Evolutionary conservation across 2,113 vertebrate species (phyloP), one percentile per base, ranked within the genome.

Genomic region (Megaceryle maxima): DNA sequence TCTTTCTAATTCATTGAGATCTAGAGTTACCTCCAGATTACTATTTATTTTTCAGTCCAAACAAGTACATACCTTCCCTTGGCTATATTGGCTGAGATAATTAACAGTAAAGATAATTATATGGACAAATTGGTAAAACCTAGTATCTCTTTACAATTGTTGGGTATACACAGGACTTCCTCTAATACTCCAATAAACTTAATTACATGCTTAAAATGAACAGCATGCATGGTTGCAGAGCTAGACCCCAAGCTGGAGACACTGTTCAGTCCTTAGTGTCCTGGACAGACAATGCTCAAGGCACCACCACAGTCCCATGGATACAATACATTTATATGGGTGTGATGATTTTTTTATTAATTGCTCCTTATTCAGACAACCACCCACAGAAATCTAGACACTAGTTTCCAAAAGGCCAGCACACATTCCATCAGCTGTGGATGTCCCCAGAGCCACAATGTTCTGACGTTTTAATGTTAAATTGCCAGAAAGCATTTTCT

Each of bases 151-250:
- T 82, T 39, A 18, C 20, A 12, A 21, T 9, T 2, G 1, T 4
- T 3, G 7, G 19, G 25, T 37, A 79, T 82, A 2, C n/a, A 4
- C 2, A 29, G 37, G 13, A 35, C 33, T 48, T 53, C 13, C 35
- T 63, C 33, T 64, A 5, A 11, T 18, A 3, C 37, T 33, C 48
- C 67, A 60, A 3, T 6, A 33, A 46, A 15, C 14, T n/a, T 18
- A 15, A 53, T 26, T 2, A 1, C 0, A 2, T 10, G 37, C 1
- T 51, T 33, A 9, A 64, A 74, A 24, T 28, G n/a, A 77, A 50
- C 12, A 75, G 39, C 74, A 25, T 0, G 1, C 25, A 35, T 25
- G 53, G 33, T 2, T 57, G 28, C 69, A 86, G 48, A 48, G 67
- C 64, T 46, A 55, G 66, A 66, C n/a, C 72, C 66, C 48, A 35